Conservation (phyloP, 2,888 invertebrate genomes). For the Seira ritae region DNA sequence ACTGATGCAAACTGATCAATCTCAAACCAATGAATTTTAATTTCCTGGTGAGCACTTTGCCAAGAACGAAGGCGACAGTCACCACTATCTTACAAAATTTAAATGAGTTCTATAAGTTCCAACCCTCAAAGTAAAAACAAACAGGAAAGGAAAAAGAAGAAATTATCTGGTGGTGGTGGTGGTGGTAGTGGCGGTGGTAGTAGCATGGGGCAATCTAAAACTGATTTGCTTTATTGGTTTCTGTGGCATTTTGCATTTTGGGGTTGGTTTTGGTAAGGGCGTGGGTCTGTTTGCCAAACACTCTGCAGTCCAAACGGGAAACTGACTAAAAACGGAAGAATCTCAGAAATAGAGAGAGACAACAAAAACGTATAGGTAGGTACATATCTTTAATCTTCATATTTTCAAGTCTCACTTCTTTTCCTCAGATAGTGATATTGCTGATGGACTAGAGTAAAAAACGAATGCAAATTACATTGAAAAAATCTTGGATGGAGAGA, state of each 20-base stretch:
- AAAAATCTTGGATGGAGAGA: constrained; percentile 13
- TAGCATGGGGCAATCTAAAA: background rate
- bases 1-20: too few relatives aligned
- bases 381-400: constrained; percentile 8
- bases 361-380: too few relatives aligned
- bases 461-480: background rate
- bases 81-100: background rate
- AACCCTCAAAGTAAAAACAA: constrained; percentile 13
- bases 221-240: too few relatives aligned
- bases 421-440: too few relatives aligned
- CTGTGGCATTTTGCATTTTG: too few relatives aligned
- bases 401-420: background rate
- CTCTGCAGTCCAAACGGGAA: too few relatives aligned
- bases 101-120: too few relatives aligned
- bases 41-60: background rate
- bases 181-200: background rate
- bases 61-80: constrained; percentile 10
- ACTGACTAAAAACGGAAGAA: background rate
- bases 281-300: too few relatives aligned
- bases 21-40: background rate
- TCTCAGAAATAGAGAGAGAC: too few relatives aligned
- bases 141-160: constrained; percentile 8
- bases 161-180: constrained; percentile 8
- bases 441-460: background rate
- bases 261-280: too few relatives aligned